Evolutionary conservation across 2,888 invertebrate genomes (phyloP), one percentile per base, ranked within the genome.

Genomic region (Metopia argyrocephala): DNA sequence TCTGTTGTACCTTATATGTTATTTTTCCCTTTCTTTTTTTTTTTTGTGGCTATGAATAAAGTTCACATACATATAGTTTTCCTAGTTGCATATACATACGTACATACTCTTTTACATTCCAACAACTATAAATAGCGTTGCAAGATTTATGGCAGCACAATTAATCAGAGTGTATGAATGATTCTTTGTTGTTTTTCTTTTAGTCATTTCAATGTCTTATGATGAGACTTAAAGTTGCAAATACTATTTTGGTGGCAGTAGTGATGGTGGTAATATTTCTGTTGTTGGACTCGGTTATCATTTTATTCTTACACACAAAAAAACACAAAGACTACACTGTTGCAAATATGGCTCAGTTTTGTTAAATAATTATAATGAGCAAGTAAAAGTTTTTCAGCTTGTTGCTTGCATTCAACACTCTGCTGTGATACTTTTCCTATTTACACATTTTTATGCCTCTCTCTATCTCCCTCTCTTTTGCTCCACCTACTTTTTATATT

Each of bases 91-190:
- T 21, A 57, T 66, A 71, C 23, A 45, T 9, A 45, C 15, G 15
- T 12, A 69, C 20, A 48, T n/a, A 54, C 15, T 15, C 27, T 38
- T 12, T 28, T 20, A 61, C 57, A 65, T 7, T 62, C 25, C 27
- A 9, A 38, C 52, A 70, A 12, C 38, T 23, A 74, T 52, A 74
- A 78, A 70, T 81, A 78, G 69, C 81, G 76, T 70, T 81, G 69
- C 54, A 81, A 79, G 82, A 84, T 84, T 84, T 83, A 82, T 85
- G 79, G 83, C 82, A 75, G 74, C 70, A 82, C 78, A 83, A 85
- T 84, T 84, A 84, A 85, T 85, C 84, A 84, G 82, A 70, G 73
- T 76, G 82, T 65, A 73, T 82, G 76, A 68, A 62, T 66, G 69
- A 64, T 78, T 56, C 69, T 62, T 9, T 38, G 15, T 48, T 31